These are phyloP conservation scores for Noctua pronuba DNA, from an alignment of 2,888 invertebrate genomes.

Conservation along the genomic window DNA sequence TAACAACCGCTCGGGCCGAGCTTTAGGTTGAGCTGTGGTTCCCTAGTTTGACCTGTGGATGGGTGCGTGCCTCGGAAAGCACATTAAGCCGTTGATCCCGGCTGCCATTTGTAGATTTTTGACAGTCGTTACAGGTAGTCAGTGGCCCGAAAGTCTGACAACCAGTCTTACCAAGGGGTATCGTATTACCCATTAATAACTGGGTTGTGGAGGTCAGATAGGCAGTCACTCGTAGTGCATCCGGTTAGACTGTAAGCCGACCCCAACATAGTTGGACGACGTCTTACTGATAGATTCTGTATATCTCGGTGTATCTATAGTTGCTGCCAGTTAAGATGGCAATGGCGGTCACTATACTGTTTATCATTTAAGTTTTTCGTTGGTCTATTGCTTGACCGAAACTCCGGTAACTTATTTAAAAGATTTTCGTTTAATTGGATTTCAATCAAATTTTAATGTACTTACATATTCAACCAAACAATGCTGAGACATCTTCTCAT, in stretches of 20 bases:
- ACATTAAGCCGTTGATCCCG: neutral
- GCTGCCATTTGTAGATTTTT: neutral
- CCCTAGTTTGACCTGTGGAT: neutral
- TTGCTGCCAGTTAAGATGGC: too few species aligned
- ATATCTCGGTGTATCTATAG: too few species aligned
- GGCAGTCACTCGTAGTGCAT: neutral
- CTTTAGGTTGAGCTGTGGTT: neutral
- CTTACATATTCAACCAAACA: slow-evolving; percentile 80
- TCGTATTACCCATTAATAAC: neutral
- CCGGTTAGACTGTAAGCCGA: neutral
- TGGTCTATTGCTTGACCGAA: neutral
- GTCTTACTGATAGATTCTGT: too few species aligned
- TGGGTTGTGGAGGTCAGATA: neutral
- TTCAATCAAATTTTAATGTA: neutral
- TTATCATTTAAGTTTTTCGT: neutral
- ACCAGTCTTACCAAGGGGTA: neutral
- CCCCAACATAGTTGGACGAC: neutral
- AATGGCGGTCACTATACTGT: too few species aligned
- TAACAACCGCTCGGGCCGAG: neutral
- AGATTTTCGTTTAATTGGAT: neutral
- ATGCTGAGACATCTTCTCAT: slow-evolving; percentile 62
- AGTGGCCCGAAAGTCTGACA: neutral
- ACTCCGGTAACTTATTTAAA: neutral
- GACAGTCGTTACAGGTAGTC: neutral
- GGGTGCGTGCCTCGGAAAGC: neutral